These are phyloP conservation scores for Leptatherina wallacei DNA, from an alignment of 2,797 vertebrate genomes.

Conservation along the genomic window DNA sequence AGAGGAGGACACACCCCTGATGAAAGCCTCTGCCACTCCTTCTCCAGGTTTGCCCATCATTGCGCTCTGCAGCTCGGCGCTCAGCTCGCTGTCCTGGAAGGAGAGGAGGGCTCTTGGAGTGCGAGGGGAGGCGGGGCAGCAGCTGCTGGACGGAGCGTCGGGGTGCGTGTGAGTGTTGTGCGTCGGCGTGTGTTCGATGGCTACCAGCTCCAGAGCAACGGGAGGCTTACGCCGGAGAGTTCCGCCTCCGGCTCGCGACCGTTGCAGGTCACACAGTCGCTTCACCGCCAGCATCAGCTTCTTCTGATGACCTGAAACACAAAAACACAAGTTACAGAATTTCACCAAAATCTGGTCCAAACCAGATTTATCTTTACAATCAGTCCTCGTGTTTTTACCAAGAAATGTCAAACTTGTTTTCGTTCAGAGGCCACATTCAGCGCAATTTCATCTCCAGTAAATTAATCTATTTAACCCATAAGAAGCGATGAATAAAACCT, in stretches of 20 bases:
- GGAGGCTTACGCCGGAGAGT: conserved; percentile 67
- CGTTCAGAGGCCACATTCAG: no score
- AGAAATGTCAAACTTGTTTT: no score
- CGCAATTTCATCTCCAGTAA: no score
- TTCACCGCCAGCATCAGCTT: conserved; percentile 96
- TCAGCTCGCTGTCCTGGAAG: conserved; percentile 94
- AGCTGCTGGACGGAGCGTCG: conserved; percentile 38
- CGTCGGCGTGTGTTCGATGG: conserved; percentile 70
- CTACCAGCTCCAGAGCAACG: conserved; percentile 75
- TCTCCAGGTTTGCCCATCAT: conserved; percentile 82
- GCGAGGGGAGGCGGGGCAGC: conserved; percentile 67
- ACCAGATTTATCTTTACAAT: no score
- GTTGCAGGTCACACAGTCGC: conserved; percentile 88
- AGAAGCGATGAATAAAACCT: no score
- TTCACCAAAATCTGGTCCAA: no score
- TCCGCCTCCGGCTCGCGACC: conserved; percentile 71
- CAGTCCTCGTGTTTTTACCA: no score
- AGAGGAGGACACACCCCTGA: conserved; percentile 68
- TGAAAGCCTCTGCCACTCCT: conserved; percentile 76
- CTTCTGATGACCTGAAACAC: conserved; percentile 91
- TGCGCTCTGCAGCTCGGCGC: conserved; percentile 91
- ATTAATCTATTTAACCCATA: no score
- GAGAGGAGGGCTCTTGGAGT: conserved; percentile 86
- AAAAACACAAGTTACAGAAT: not conserved
- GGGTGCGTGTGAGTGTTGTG: conserved; percentile 28